Base-by-base conservation (phyloP, 1,140 invertebrate genomes). In the Papilio dardanus region DNA sequence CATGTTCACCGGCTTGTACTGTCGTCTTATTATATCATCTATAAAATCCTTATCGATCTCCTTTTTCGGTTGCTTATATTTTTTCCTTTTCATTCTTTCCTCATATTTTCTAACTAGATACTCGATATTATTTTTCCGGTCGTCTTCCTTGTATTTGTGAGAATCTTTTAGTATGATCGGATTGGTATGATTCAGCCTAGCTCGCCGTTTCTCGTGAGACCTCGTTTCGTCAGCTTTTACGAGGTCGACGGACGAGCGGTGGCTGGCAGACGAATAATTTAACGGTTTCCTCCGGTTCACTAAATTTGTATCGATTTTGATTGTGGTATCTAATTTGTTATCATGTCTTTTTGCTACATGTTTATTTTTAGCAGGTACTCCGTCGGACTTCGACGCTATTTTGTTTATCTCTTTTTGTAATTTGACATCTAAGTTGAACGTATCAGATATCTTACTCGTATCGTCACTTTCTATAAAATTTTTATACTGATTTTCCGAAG, bases 1-100 rank as follows among this genome's bases (percentile, higher is more conserved):
- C 77, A 92, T 80, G 76, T 86, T 91, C 0, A 90, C 81, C 8
- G 89, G 91, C 74, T 79, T 88, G 74, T 93, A 93, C 78, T 93
- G 91, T 50, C 79, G 79, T 75, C 79, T 83, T 31, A 93, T 91
- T 65, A 93, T 90, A 46, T 91, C 86, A n/a, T 83, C 83, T 75
- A 93, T 93, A 77, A 88, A 93, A 62, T 90, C 83, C 74, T 87
- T 65, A 77, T 91, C 90, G 21, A 90, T 16, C 65, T 86, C 78
- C 28, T 73, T 73, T 73, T 73, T 73, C 1, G 74, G 24, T 12
- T 62, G 46, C 42, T 77, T 76, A 40, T 78, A 69, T 80, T 85
- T 88, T 14, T 50, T 81, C 79, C 78, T 82, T 77, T 71, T 74
- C 30, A 19, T 62, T 74, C 71, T 71, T 78, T 74, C 31, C 76